Base-by-base conservation (phyloP, 2,797 vertebrate species). In the Falco concolor region DNA sequence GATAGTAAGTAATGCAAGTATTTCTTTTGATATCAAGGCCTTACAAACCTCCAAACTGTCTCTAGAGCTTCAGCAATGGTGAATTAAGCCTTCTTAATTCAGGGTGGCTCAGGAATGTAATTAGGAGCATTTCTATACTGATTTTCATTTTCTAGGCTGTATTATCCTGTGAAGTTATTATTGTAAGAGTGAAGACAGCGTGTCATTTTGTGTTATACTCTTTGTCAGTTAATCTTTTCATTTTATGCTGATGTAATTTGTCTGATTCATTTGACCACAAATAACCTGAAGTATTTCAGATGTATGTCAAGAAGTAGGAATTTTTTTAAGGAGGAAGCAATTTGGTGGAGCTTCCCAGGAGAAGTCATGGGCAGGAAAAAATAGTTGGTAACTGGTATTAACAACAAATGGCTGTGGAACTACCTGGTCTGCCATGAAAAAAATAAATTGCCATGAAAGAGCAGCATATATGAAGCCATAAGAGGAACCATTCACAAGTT, bases 191-290 rank as follows among this genome's bases (percentile, higher is more conserved):
- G 57, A 95, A 87, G 68, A 64, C 23, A n/a, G n/a, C 1, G 5
- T 24, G 22, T 92, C 47, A 45, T 57, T 83, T 76, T 78, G 32
- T 77, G 80, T 90, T 84, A 34, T 30, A 52, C 54, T 84, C 56
- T 67, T 92, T 78, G 90, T 84, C 77, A 85, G 74, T 76, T 93
- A 78, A 89, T 94, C 83, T 96, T 92, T 94, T 90, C 27, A 79
- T 91, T 97, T 96, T 93, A 93, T 89, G 53, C 38, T 84, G 52
- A 47, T 84, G 67, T 87, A 75, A 86, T 92, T 92, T 91, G 68
- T 81, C 45, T 63, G n/a, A 56, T 77, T 84, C 22, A 57, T 63
- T 68, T 87, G 18, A 53, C 65, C 90, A 67, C 84, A 95, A 21
- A 65, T 90, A 91, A 95, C 64, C 23, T 93, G 72, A 90, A 70